phyloP scores from a whole-genome alignment of 1,140 invertebrate species.

The Polypedilum vanderplanki region DNA sequence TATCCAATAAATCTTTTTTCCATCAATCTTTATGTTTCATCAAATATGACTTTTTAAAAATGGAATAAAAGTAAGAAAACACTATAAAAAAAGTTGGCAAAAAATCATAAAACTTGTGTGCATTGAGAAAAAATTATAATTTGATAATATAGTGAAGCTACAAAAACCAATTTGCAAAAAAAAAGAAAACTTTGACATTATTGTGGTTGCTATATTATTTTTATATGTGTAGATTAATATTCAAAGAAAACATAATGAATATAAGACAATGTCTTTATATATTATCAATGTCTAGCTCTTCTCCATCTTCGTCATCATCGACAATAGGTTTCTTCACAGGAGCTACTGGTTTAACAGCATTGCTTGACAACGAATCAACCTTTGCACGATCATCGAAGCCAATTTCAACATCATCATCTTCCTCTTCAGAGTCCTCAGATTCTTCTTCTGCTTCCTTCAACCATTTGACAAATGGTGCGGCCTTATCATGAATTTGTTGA shows the following conservation, averaged over 20 bases:
- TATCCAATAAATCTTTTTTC: background rate
- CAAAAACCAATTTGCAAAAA: background rate
- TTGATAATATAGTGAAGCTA: background rate
- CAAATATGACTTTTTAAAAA: conserved; percentile 1
- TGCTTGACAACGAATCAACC: conserved; percentile 63
- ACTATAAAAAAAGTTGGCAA: background rate
- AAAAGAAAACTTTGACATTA: background rate
- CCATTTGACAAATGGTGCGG: conserved; percentile 93
- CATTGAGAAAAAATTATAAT: background rate
- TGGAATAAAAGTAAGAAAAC: background rate
- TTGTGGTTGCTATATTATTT: no score
- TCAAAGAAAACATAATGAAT: conserved; percentile 27
- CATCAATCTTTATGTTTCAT: conserved; percentile 7
- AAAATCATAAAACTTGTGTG: background rate
- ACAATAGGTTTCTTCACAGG: conserved; percentile 46
- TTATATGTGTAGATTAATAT: conserved; percentile 15
- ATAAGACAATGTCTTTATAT: conserved; percentile 56
- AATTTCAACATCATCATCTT: conserved; percentile 67
- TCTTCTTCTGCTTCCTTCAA: conserved; percentile 93
- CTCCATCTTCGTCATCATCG: conserved; percentile 63
- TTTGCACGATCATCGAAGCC: conserved; percentile 82
- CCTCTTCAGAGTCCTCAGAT: conserved; percentile 61
- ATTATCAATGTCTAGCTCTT: conserved; percentile 85
- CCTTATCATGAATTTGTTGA: conserved; percentile 86
- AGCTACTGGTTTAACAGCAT: conserved; percentile 43